A percentile compares a stretch with the other conserved stretches of the same genome.
These are phyloP conservation scores for Sminthopsis crassicaudata DNA, from an alignment of 2,113 vertebrate genomes.

Conservation along the genomic window DNA sequence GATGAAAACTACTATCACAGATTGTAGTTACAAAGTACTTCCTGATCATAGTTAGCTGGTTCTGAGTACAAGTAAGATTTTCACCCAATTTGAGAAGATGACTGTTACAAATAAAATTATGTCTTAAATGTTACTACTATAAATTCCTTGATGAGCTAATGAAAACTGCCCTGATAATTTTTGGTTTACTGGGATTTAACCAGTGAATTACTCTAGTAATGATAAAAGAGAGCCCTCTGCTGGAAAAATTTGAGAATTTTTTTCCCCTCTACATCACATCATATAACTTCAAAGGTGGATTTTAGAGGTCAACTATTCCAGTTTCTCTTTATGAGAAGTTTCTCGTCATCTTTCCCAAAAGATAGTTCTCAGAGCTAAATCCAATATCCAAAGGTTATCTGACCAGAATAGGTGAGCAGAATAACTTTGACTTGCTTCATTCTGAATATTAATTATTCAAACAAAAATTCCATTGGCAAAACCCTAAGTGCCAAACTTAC, in stretches of 20 bases:
- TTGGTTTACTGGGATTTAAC: neutral
- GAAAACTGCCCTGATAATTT: neutral
- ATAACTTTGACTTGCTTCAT: neutral
- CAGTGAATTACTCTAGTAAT: neutral
- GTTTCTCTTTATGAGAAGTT: neutral
- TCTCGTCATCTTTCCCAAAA: neutral
- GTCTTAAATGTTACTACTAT: neutral
- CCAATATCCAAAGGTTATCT: neutral
- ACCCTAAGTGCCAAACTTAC: neutral
- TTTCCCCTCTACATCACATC: neutral
- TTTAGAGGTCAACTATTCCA: neutral
- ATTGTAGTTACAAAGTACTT: neutral
- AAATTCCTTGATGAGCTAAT: neutral
- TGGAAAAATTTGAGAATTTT: neutral
- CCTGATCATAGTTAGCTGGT: neutral
- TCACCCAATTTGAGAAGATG: neutral
- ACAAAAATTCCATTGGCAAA: neutral
- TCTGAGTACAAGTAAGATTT: neutral
- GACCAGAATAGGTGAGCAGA: neutral
- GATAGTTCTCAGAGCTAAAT: neutral
- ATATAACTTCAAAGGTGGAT: neutral
- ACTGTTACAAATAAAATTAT: neutral
- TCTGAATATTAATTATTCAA: neutral
- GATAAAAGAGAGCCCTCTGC: neutral
- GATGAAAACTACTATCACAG: neutral